Conservation (phyloP, 2,888 invertebrate genomes). For the Aleiodes alternator region DNA sequence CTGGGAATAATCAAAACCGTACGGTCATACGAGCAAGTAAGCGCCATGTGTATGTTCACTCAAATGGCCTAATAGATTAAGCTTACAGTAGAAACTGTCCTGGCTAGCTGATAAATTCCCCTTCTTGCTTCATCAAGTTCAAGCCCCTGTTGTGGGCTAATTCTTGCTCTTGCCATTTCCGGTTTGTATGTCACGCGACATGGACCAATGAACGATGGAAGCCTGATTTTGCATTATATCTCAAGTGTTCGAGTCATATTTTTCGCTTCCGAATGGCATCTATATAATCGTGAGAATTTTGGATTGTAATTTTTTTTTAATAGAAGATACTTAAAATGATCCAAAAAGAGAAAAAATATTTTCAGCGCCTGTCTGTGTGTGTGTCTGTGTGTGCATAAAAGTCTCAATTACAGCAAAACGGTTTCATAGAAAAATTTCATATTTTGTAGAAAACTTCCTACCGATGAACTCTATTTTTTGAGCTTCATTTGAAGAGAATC, state of each 20-base stretch:
- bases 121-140: constrained; percentile 9
- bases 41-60: constrained; percentile 1
- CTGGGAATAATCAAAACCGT: neutral
- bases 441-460: too few relatives aligned
- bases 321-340: too few relatives aligned
- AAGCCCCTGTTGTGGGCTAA: constrained; percentile 17
- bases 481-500: too few relatives aligned
- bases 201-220: constrained; percentile 34
- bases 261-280: too few relatives aligned
- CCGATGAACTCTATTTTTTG: too few relatives aligned
- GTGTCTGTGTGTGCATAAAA: too few relatives aligned
- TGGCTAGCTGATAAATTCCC: constrained; percentile 1
- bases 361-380: too few relatives aligned
- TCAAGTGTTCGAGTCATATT: constrained; percentile 10
- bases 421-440: too few relatives aligned
- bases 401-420: too few relatives aligned
- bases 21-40: neutral
- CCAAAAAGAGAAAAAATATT: too few relatives aligned
- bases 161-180: constrained; percentile 50
- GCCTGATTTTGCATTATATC: constrained; percentile 22
- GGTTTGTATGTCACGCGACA: constrained; percentile 54
- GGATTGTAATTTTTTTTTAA: too few relatives aligned
- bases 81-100: neutral
- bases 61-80: constrained; percentile 6
- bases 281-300: too few relatives aligned